Conservation (phyloP, 2,797 vertebrate species). For the Capromys pilorides region DNA sequence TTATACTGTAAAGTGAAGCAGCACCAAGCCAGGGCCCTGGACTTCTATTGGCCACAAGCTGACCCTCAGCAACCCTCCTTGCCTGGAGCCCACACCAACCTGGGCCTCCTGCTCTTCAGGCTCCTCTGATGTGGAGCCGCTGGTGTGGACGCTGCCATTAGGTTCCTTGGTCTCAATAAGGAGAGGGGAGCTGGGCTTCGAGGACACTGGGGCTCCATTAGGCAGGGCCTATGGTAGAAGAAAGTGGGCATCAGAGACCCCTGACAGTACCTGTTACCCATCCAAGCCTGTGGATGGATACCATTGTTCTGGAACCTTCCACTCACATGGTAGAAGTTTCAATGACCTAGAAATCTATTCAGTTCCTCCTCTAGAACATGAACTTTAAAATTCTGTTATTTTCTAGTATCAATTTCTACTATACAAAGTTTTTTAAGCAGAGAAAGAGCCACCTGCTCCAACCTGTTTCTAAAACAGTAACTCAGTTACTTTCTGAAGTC, state of each 20-base stretch:
- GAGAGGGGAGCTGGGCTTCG: conserved; percentile 87
- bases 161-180: conserved; percentile 89
- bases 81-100: conserved; percentile 79
- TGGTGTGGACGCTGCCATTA: conserved; percentile 85
- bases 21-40: not conserved
- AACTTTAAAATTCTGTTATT: not conserved
- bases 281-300: not conserved
- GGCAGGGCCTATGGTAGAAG: conserved; percentile 55
- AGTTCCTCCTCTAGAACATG: not conserved
- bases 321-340: not conserved
- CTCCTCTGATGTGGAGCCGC: conserved; percentile 83
- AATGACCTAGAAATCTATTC: not conserved
- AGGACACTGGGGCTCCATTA: conserved; percentile 67
- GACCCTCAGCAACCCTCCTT: not conserved
- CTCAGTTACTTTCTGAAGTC: not conserved
- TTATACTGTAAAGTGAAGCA: not conserved
- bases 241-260: not conserved
- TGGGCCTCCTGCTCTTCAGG: conserved; percentile 90
- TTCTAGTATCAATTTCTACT: not conserved
- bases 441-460: not conserved
- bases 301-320: not conserved
- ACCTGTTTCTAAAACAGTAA: conserved; percentile 1
- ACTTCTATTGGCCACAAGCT: not conserved
- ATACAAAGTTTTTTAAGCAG: not conserved
- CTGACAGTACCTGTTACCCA: not conserved